These are phyloP conservation scores for Drosophila lutescens DNA, from an alignment of 2,888 invertebrate genomes.

Conservation along the genomic window DNA sequence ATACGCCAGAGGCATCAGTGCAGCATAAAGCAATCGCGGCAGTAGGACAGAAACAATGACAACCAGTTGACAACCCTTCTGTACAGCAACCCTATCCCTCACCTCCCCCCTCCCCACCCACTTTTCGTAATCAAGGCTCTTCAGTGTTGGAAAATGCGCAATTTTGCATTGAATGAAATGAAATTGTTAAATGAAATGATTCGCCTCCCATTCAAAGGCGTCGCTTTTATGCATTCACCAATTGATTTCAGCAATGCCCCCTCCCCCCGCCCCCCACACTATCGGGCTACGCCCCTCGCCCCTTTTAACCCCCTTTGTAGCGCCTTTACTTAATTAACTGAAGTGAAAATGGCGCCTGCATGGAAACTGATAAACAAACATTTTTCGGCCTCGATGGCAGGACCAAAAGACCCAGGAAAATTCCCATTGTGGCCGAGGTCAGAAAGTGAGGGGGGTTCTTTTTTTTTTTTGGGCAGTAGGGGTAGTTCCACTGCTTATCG, in stretches of 20 bases:
- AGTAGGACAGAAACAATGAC: conserved; percentile 71
- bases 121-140: conserved; percentile 58
- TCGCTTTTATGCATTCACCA: conserved; percentile 45
- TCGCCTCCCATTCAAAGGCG: conserved; percentile 46
- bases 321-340: conserved; percentile 77
- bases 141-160: conserved; percentile 74
- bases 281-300: conserved; percentile 11
- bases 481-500: conserved; percentile 68
- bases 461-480: background rate
- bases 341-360: conserved; percentile 77
- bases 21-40: conserved; percentile 51
- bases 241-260: conserved; percentile 62
- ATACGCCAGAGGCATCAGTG: conserved; percentile 25
- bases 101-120: background rate
- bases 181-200: conserved; percentile 77
- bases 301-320: conserved; percentile 1
- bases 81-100: background rate
- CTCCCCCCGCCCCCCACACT: background rate
- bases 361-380: conserved; percentile 68
- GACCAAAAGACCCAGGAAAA: conserved; percentile 9
- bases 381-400: conserved; percentile 35
- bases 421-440: conserved; percentile 6
- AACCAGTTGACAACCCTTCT: conserved; percentile 63
- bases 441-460: background rate
- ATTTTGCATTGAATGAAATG: conserved; percentile 68